A percentile compares a stretch with the other conserved stretches of the same genome.
Conservation (phyloP, 64 coral and sea anemone genomes). For the Montipora sp. region DNA sequence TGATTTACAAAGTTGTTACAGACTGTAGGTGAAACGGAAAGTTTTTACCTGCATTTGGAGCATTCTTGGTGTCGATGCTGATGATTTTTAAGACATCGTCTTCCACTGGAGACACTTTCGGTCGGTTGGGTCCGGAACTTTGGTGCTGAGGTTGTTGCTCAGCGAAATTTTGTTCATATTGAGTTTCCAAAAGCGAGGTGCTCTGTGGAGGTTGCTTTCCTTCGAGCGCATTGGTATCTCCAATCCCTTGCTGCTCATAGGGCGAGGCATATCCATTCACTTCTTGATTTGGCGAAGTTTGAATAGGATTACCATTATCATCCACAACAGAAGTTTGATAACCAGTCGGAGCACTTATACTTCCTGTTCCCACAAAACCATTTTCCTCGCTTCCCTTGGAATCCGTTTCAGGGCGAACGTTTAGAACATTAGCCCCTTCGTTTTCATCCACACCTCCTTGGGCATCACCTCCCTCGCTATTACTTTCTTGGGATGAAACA, state of each 20-base stretch:
- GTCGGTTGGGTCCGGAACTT: not conserved
- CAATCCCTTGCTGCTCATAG: not conserved
- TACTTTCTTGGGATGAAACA: not conserved
- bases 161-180: not conserved
- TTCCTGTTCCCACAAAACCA: conserved; percentile 27
- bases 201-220: conserved; percentile 1
- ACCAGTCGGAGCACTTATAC: not conserved
- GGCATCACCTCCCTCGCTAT: not conserved
- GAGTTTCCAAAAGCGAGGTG: not conserved
- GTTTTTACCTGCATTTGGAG: conserved; percentile 27
- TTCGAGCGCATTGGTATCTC: not conserved
- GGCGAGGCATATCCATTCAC: conserved; percentile 4
- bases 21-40: not conserved
- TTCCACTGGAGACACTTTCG: not conserved
- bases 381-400: not conserved
- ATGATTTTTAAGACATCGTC: conserved; percentile 32
- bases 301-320: conserved; percentile 10
- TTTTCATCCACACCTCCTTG: not conserved
- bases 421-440: not conserved
- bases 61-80: conserved; percentile 24
- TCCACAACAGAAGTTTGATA: conserved; percentile 29
- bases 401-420: not conserved
- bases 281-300: not conserved
- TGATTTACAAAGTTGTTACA: not conserved
- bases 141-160: not conserved